A percentile compares a stretch with the other conserved stretches of the same genome.
These are phyloP conservation scores for Poeciliopsis occidentalis DNA, from an alignment of 2,113 vertebrate species.

Conservation along the genomic window DNA sequence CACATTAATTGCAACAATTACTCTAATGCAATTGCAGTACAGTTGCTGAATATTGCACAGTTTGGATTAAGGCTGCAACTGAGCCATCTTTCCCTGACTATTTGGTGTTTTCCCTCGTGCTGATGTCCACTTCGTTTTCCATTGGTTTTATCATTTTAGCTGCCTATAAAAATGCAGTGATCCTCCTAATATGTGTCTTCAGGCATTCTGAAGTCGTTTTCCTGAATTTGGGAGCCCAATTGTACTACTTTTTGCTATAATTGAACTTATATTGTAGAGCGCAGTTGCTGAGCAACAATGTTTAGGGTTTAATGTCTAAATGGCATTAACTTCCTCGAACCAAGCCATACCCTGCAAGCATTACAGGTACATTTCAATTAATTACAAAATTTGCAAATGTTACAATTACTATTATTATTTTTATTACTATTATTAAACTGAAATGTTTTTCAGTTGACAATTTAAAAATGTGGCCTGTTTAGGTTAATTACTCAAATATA, in stretches of 20 bases:
- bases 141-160: neutral
- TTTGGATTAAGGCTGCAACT: neutral
- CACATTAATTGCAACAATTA: neutral
- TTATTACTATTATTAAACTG: too few species aligned
- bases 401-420: too few species aligned
- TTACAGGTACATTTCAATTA: neutral
- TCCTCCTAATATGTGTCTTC: neutral
- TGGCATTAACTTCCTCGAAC: neutral
- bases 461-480: neutral
- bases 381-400: neutral
- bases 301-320: neutral
- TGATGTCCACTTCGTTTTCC: neutral
- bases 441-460: too few species aligned
- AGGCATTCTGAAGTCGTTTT: neutral
- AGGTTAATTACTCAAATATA: neutral
- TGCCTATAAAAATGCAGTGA: neutral
- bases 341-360: neutral
- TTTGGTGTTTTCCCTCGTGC: too few species aligned
- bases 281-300: neutral
- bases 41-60: neutral
- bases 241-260: neutral
- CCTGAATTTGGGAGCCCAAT: neutral
- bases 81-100: neutral
- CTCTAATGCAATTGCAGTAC: neutral
- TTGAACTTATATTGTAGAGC: neutral